Base-by-base conservation (phyloP, 1,140 invertebrate genomes). In the Halesus radiatus region DNA sequence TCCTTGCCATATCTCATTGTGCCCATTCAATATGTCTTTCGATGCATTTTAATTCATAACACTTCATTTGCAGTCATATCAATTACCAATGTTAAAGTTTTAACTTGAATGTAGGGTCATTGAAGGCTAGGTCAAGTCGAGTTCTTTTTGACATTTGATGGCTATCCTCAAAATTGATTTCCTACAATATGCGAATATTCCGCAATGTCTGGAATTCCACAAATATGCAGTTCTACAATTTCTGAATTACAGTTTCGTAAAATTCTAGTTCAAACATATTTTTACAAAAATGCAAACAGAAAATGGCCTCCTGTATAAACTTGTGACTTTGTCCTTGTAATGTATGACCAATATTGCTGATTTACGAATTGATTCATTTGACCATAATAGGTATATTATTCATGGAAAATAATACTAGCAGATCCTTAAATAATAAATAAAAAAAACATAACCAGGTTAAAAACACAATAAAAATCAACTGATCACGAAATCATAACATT, bases 61-160 rank as follows among this genome's bases (percentile, higher is more conserved):
- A 50, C 50, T 3, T 52, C 10, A 76, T 64, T 62, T 50, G 15
- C 23, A 76, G 29, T 45, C 5, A 8, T 64, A 50, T 45, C 10
- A 62, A 76, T 22, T 23, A 22, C 16, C 45, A 29, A 32, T 45
- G 37, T 50, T 22, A 15, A 16, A 50, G n/a, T 62, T 62, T 62
- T 56, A 23, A 53, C 18, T 62, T 13, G 22, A 62, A 16, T 15
- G 45, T 74, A 16, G 29, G 64, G 74, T 76, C 74, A 76, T 76
- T 76, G 52, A 29, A 62, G 60, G 74, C 56, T 76, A 62, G 74
- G 74, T 76, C 58, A 29, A 32, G 29, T 22, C 56, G 29, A 64
- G 50, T 76, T 52, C 29, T 23, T 29, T 72, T 58, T 76, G 74
- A 76, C 74, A 76, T 76, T 76, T 76, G 74, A 76, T 76, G 56